Percentiles rank a stretch among this genome's conserved stretches.
Evolutionary conservation across 2,888 invertebrate species (phyloP).

Genomic region (Callyntrura sp.): DNA sequence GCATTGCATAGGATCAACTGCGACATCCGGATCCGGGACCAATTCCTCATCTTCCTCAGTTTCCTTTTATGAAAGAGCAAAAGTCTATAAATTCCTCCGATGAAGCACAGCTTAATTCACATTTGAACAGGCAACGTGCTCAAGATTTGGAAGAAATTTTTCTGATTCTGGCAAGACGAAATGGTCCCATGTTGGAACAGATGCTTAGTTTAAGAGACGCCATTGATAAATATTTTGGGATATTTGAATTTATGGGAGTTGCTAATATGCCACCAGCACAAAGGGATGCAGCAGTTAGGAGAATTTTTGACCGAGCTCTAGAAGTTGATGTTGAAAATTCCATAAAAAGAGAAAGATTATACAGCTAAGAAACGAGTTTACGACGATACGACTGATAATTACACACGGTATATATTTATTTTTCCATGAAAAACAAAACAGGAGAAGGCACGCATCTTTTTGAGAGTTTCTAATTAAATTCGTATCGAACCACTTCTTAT

Average conservation of each 20-base stretch:
- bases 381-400: too few species aligned
- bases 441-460: too few species aligned
- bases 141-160: slow-evolving; percentile 57
- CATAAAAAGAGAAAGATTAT: background rate
- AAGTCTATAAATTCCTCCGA: too few species aligned
- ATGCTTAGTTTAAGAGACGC: slow-evolving; percentile 35
- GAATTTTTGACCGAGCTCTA: slow-evolving; percentile 29
- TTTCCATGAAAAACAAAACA: too few species aligned
- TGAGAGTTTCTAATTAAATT: too few species aligned
- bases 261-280: slow-evolving; percentile 23
- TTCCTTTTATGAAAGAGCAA: too few species aligned
- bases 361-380: too few species aligned
- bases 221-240: background rate
- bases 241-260: slow-evolving; percentile 44
- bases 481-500: too few species aligned
- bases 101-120: too few species aligned
- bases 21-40: too few species aligned
- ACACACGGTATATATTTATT: too few species aligned
- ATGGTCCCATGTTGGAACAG: slow-evolving; percentile 49
- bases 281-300: slow-evolving; percentile 30
- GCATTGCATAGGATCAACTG: background rate
- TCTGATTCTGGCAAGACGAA: slow-evolving; percentile 32
- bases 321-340: background rate
- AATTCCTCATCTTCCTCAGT: too few species aligned
- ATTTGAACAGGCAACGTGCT: background rate